phyloP scores from a whole-genome alignment of 2,113 vertebrate genomes.

The Plecturocebus donacophilus region DNA sequence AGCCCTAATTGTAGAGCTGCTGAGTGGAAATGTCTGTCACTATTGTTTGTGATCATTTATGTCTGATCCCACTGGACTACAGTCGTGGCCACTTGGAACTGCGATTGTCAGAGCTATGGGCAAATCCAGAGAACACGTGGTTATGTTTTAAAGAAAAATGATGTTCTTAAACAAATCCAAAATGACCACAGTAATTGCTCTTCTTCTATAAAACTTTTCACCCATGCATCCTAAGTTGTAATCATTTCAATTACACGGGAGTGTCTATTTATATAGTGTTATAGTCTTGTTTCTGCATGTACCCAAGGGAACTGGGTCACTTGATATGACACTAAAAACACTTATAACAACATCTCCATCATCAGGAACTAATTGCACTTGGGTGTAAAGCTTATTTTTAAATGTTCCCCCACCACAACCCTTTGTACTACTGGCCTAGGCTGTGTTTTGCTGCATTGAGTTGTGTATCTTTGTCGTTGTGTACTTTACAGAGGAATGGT shows the following conservation, averaged over 20 bases:
- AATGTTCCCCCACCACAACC: not conserved
- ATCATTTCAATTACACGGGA: constrained; percentile 57
- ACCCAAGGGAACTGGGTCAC: constrained; percentile 60
- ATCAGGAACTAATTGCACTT: constrained; percentile 43
- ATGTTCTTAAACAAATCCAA: constrained; percentile 43
- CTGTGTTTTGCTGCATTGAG: not conserved
- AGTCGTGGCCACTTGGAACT: not conserved
- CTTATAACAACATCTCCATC: constrained; percentile 38
- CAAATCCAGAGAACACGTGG: not conserved
- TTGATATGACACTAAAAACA: constrained; percentile 33
- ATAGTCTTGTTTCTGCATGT: not conserved
- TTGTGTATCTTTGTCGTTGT: not conserved
- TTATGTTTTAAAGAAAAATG: constrained; percentile 48
- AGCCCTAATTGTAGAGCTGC: constrained; percentile 64
- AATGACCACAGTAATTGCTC: constrained; percentile 32
- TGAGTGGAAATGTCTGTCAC: constrained; percentile 70
- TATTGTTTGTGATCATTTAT: constrained; percentile 61
- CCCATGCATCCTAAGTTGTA: constrained; percentile 54
- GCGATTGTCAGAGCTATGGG: not conserved
- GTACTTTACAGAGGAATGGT: not conserved
- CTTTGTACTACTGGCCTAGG: not conserved
- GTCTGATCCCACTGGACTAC: constrained; percentile 52
- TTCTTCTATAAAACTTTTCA: constrained; percentile 68
- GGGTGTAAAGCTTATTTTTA: constrained; percentile 31
- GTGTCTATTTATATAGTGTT: constrained; percentile 42